Base-by-base conservation (phyloP, 1,140 invertebrate species). In the Aphelinus atriplicis region DNA sequence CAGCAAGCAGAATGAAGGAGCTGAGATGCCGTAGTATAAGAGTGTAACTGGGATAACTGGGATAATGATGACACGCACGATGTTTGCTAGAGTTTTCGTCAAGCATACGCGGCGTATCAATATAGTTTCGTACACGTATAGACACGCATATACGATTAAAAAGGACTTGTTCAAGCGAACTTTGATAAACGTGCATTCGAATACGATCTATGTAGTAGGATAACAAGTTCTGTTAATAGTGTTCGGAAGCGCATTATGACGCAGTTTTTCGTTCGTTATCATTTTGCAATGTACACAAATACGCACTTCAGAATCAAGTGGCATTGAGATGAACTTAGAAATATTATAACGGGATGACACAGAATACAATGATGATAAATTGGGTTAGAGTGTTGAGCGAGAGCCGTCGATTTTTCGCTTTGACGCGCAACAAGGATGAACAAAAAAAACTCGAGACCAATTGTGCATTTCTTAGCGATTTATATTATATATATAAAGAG, bases 401-500 rank as follows among this genome's bases (percentile, higher is more conserved):
- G 26, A 60, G 56, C n/a, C 26, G 46, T 57, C 7, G 55, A 61
- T 53, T 45, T 61, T 43, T 61, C 47, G 53, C 45, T 60, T 73
- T 61, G 47, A 53, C 45, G n/a, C 47, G 60, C 6, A 45, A 62
- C 7, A 43, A 62, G 3, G 45, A 47, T 26, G 65, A 48, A 50
- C 56, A 47, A 2, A n/a, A 46, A 68, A 65, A 80, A 79, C 78
- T 81, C 78, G 80, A 83, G 80, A 84, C 82, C 80, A 80, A 81
- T 83, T 83, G 80, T 83, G 80, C 80, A 84, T 83, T 84, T 82
- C 79, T 80, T 68, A 79, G 75, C 71, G 76, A 78, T 79, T 80
- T 80, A 73, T 77, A 78, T 68, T 46, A 51, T 26, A 26, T 26
- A 26, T 26, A 62, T 42, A 45, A 9, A 46, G 3, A 51, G 43